Evolutionary conservation across 2,888 invertebrate species (phyloP).

Genomic region (Andrena hattorfiana): DNA sequence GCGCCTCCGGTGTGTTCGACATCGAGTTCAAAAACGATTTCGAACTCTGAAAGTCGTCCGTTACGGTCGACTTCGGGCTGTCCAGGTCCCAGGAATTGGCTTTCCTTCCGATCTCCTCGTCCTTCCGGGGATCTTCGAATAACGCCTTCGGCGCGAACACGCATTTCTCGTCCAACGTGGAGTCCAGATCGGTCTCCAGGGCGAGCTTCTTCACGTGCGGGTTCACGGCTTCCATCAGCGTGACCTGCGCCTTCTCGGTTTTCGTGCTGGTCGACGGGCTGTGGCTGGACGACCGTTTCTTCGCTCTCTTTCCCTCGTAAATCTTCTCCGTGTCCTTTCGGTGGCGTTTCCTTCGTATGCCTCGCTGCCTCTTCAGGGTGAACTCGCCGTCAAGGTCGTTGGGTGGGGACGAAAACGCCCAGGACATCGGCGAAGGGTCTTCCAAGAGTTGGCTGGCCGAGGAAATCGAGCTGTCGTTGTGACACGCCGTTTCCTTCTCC

Average conservation of each 20-base stretch:
- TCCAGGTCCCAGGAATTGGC: conserved; percentile 80
- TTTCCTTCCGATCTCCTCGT: conserved; percentile 66
- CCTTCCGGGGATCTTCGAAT: conserved; percentile 68
- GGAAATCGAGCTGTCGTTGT: conserved; percentile 83
- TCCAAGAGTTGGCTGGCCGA: conserved; percentile 83
- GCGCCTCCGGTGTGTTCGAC: conserved; percentile 81
- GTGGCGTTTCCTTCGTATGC: conserved; percentile 81
- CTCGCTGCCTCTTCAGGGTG: conserved; percentile 81
- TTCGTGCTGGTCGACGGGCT: conserved; percentile 66
- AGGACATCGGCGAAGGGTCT: conserved; percentile 82
- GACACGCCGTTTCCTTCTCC: conserved; percentile 65
- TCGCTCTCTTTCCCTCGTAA: conserved; percentile 73
- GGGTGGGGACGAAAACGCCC: conserved; percentile 81
- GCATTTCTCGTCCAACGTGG: conserved; percentile 71
- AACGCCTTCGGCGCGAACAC: conserved; percentile 60
- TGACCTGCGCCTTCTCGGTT: conserved; percentile 12
- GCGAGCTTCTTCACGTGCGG: conserved; percentile 80
- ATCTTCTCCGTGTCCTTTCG: conserved; percentile 70
- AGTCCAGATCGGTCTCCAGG: conserved; percentile 82
- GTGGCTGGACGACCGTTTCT: conserved; percentile 74
- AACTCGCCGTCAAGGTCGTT: conserved; percentile 81
- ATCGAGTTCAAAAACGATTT: conserved; percentile 80
- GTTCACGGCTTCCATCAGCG: conserved; percentile 79
- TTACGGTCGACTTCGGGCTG: conserved; percentile 81
- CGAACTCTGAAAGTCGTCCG: conserved; percentile 80